Evolutionary conservation across 1,140 invertebrate genomes (phyloP).

Genomic region (Lepeophtheirus salmonis): DNA sequence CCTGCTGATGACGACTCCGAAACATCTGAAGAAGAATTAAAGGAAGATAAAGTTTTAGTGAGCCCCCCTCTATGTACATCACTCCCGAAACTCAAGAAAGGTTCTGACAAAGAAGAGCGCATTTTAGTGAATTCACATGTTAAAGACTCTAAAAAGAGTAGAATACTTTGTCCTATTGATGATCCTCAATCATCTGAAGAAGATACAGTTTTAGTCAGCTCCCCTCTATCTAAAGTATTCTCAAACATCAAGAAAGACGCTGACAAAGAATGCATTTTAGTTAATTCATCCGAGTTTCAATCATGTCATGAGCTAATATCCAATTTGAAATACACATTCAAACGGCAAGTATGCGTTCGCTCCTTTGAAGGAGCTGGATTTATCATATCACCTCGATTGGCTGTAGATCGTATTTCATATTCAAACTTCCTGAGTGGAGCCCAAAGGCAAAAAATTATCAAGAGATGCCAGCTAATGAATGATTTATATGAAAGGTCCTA

Average conservation of each 20-base stretch:
- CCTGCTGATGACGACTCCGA: background rate
- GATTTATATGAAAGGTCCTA: conserved; percentile 8
- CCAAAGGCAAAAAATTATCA: conserved; percentile 3
- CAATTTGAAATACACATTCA: background rate
- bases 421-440: background rate
- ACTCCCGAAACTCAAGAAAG: too few relatives aligned
- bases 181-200: background rate
- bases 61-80: too few relatives aligned
- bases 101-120: too few relatives aligned
- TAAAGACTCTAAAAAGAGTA: too few relatives aligned
- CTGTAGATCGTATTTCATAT: background rate
- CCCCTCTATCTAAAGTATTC: too few relatives aligned
- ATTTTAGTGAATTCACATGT: too few relatives aligned
- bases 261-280: background rate
- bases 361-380: conserved; percentile 6
- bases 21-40: background rate
- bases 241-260: background rate
- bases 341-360: background rate
- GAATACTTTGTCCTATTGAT: background rate
- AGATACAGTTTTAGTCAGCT: background rate
- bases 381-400: conserved; percentile 2
- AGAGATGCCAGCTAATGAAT: conserved; percentile 4
- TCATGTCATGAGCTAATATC: background rate
- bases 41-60: too few relatives aligned
- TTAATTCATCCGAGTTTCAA: conserved; percentile 9